Conservation (phyloP, 2,888 invertebrate genomes). For the Melanophora roralis region DNA sequence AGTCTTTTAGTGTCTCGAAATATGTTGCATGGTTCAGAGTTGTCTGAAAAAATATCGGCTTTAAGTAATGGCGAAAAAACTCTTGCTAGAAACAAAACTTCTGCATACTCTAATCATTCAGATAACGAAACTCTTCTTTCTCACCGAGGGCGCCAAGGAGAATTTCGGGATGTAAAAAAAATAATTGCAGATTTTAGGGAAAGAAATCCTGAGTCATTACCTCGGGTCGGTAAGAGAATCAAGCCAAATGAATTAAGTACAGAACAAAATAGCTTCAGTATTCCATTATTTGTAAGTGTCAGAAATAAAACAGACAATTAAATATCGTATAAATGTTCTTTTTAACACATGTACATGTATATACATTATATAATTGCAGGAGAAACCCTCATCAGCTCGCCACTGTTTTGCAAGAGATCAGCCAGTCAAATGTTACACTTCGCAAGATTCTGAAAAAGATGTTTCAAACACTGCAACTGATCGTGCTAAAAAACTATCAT, state of each 20-base stretch:
- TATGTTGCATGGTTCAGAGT: constrained; percentile 75
- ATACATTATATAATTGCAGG: constrained; percentile 10
- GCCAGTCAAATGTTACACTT: constrained; percentile 13
- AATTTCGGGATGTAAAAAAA: constrained; percentile 88
- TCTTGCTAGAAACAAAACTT: constrained; percentile 50
- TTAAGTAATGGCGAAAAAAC: constrained; percentile 26
- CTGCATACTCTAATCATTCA: constrained; percentile 63
- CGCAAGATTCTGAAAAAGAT: constrained; percentile 23
- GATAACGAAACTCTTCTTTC: constrained; percentile 72
- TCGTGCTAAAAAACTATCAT: constrained; percentile 18
- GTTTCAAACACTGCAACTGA: constrained; percentile 19
- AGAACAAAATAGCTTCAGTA: constrained; percentile 6
- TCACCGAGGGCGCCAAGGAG: constrained; percentile 82
- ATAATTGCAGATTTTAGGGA: constrained; percentile 89
- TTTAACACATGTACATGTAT: no score
- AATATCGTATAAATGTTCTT: background rate
- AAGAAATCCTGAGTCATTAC: constrained; percentile 85
- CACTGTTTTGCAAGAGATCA: constrained; percentile 32
- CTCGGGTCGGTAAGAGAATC: constrained; percentile 82
- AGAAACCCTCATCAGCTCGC: background rate
- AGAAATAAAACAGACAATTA: background rate
- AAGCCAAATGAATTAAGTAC: constrained; percentile 69
- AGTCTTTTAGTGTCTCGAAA: constrained; percentile 73
- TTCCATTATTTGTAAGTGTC: constrained; percentile 25
- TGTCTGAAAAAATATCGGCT: constrained; percentile 64